Evolutionary conservation across 2,797 vertebrate species (phyloP).

Genomic region (Parotocinclus haroldoi): DNA sequence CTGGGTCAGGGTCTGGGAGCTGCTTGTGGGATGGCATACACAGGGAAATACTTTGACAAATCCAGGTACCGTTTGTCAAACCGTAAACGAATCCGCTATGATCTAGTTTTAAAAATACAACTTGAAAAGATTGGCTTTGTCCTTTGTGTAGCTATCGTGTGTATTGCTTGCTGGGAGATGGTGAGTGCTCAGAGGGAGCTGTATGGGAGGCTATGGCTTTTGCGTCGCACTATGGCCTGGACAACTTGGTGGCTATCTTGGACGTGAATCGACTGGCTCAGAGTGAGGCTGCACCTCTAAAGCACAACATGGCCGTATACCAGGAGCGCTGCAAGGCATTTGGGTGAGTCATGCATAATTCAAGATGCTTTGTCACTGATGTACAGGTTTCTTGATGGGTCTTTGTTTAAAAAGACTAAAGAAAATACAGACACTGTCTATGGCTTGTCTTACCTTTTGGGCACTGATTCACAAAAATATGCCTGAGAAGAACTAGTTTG

Average conservation of each 20-base stretch:
- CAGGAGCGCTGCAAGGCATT: constrained; percentile 84
- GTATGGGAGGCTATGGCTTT: constrained; percentile 91
- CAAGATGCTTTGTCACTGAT: too few relatives aligned
- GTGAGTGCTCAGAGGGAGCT: constrained; percentile 81
- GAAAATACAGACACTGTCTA: too few relatives aligned
- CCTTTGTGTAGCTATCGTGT: constrained; percentile 76
- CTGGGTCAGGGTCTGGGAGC: constrained; percentile 83
- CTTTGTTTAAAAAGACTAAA: too few relatives aligned
- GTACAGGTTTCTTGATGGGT: too few relatives aligned
- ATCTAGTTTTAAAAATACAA: background rate
- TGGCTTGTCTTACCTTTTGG: too few relatives aligned
- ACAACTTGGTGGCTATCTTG: constrained; percentile 83
- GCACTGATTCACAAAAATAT: too few relatives aligned
- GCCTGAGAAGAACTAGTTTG: too few relatives aligned
- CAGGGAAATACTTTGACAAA: constrained; percentile 85
- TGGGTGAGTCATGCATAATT: constrained; percentile 65
- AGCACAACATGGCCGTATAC: constrained; percentile 72
- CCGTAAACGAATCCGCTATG: background rate
- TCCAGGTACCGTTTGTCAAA: constrained; percentile 64
- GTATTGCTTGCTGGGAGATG: constrained; percentile 82
- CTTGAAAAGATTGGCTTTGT: background rate
- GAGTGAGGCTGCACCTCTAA: constrained; percentile 75
- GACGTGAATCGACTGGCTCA: constrained; percentile 82
- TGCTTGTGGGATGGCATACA: constrained; percentile 88
- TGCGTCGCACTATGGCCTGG: constrained; percentile 78